These are phyloP conservation scores for Brenthis hecate DNA, from an alignment of 2,888 invertebrate genomes.

Conservation along the genomic window DNA sequence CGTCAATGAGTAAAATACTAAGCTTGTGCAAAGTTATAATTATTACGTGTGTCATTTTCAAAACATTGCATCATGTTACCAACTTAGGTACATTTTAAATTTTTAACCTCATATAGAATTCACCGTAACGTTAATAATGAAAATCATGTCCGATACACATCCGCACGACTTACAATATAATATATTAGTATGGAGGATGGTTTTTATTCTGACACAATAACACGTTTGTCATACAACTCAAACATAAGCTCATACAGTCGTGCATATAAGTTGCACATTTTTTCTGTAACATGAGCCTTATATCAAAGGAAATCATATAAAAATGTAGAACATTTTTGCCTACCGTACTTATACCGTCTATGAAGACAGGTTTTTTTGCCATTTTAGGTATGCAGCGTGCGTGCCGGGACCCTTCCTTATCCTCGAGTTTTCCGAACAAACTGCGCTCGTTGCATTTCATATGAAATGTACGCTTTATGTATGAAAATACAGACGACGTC, in stretches of 20 bases:
- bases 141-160: conserved; percentile 30
- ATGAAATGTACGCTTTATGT: conserved; percentile 42
- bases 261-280: background rate
- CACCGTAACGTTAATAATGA: conserved; percentile 22
- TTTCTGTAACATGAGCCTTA: conserved; percentile 29
- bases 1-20: too few relatives aligned
- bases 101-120: background rate
- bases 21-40: too few relatives aligned
- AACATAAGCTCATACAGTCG: conserved; percentile 33
- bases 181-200: conserved; percentile 33
- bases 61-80: too few relatives aligned
- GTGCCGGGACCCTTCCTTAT: conserved; percentile 54
- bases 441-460: conserved; percentile 67
- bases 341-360: conserved; percentile 42
- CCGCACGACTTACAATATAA: conserved; percentile 28
- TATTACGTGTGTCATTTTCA: too few relatives aligned
- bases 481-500: conserved; percentile 23
- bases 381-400: conserved; percentile 66
- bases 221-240: conserved; percentile 37
- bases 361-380: conserved; percentile 58
- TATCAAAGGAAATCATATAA: conserved; percentile 22
- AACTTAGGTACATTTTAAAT: background rate
- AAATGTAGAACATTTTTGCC: conserved; percentile 42
- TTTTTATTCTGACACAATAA: conserved; percentile 33
- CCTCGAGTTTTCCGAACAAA: conserved; percentile 55